These are phyloP conservation scores for Callipepla squamata DNA, from an alignment of 2,113 vertebrate genomes.

Conservation along the genomic window DNA sequence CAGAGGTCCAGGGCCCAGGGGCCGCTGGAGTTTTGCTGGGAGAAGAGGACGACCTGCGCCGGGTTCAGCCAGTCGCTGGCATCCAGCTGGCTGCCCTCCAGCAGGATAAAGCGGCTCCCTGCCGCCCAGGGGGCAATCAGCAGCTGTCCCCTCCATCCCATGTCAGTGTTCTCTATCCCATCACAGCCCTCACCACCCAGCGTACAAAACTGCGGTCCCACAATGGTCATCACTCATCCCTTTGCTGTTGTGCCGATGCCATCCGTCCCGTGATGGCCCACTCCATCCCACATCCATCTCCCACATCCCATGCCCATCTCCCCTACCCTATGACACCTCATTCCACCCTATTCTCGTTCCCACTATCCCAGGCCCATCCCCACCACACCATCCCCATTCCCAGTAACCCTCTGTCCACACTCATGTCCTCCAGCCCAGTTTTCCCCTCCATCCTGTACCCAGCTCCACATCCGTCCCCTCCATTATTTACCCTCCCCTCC, in stretches of 20 bases:
- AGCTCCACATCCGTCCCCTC: not conserved
- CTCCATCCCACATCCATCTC: not conserved
- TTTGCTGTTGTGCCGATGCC: not conserved
- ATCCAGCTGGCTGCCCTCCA: constrained; percentile 95
- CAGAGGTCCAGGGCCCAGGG: constrained; percentile 95
- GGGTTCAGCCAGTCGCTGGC: constrained; percentile 98
- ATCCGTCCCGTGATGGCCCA: not conserved
- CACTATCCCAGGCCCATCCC: not conserved
- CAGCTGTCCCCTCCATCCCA: not conserved
- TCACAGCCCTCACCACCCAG: not conserved
- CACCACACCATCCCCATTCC: too few species aligned
- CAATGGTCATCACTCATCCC: not conserved
- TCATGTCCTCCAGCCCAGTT: not conserved
- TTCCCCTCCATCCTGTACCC: not conserved
- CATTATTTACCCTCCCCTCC: not conserved
- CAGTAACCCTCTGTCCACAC: not conserved
- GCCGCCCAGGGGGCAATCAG: not conserved
- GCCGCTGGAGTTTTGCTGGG: constrained; percentile 97
- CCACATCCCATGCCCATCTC: not conserved
- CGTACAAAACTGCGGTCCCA: too few species aligned
- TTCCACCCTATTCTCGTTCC: not conserved
- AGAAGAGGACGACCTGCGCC: constrained; percentile 93
- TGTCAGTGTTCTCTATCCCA: not conserved
- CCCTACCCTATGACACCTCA: not conserved
- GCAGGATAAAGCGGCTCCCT: constrained; percentile 96